A percentile compares a stretch with the other conserved stretches of the same genome.
Conservation (phyloP, 1,140 invertebrate species). For the Danaus plexippus region DNA sequence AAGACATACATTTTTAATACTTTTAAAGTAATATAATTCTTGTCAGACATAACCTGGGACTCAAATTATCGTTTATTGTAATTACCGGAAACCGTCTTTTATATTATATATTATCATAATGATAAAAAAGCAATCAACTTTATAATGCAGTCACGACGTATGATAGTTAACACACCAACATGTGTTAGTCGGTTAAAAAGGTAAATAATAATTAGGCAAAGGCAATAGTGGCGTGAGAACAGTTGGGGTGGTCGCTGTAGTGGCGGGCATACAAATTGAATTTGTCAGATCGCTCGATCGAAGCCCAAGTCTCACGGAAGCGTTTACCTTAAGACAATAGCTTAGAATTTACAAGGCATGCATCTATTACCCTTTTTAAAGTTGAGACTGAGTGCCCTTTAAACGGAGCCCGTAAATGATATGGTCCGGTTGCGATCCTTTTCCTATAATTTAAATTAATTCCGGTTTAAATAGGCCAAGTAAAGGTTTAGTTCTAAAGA, state of each 20-base stretch:
- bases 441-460: too few species aligned
- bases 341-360: slow-evolving; percentile 44
- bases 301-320: slow-evolving; percentile 58
- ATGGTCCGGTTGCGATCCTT: too few species aligned
- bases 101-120: slow-evolving; percentile 3
- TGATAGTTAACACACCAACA: slow-evolving; percentile 46
- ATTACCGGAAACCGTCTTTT: too few species aligned
- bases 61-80: background rate
- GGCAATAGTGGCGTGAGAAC: slow-evolving; percentile 61
- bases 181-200: slow-evolving; percentile 52
- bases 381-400: slow-evolving; percentile 45
- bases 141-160: slow-evolving; percentile 47
- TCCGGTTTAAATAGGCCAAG: too few species aligned
- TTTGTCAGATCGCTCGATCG: slow-evolving; percentile 54
- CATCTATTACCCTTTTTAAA: slow-evolving; percentile 65
- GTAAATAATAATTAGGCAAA: slow-evolving; percentile 66
- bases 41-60: too few species aligned
- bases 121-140: slow-evolving; percentile 33
- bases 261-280: slow-evolving; percentile 66
- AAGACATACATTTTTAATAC: too few species aligned
- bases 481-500: too few species aligned
- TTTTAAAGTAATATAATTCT: too few species aligned
- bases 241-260: slow-evolving; percentile 44
- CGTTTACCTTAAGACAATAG: slow-evolving; percentile 66
- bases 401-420: slow-evolving; percentile 38